Base-by-base conservation (phyloP, 2,113 vertebrate genomes). In the Phaetusa simplex region DNA sequence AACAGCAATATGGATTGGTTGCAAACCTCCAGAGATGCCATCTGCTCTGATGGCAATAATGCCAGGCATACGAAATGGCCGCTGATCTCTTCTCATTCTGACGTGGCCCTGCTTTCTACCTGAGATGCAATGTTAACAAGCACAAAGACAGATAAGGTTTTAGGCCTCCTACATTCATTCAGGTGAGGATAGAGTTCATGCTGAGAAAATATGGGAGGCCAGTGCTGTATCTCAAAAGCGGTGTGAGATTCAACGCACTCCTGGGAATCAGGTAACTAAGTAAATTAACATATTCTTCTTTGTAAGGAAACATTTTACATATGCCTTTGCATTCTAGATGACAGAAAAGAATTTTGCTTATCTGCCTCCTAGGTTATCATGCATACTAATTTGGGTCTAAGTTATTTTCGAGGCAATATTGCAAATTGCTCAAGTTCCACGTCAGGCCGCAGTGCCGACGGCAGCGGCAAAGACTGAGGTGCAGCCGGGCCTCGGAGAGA, bases 101-200 rank as follows among this genome's bases (percentile, higher is more conserved):
- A 47, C 0, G 0, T 43, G 20, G 49, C 59, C 18, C 2, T 5
- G 50, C 3, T 1, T 78, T 78, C 38, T 64, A 66, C 40, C 52
- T 12, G 72, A 82, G n/a, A 53, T 32, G 4, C 10, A 56, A 58
- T 1, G 6, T 45, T 85, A 83, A 62, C 12, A 62, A 38, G 12
- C 55, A 61, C 49, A 70, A 49, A 52, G 36, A 12, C 49, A 88
- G 34, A 13, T 15, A 86, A 86, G 26, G 10, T 66, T 94, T 81
- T 82, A 67, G 32, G 38, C 8, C 15, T 86, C 26, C 43, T 82
- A 13, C 66, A 30, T 80, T 92, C 49, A 55, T 76, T 79, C 36
- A 69, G 10, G 22, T 64, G 59, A 84, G 18, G 23, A 69, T 5
- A 82, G 36, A 70, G 24, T 11, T 82, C 62, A 53, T 1, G 1